Base-by-base conservation (phyloP, 2,888 invertebrate genomes). In the Antheraea assamensis region DNA sequence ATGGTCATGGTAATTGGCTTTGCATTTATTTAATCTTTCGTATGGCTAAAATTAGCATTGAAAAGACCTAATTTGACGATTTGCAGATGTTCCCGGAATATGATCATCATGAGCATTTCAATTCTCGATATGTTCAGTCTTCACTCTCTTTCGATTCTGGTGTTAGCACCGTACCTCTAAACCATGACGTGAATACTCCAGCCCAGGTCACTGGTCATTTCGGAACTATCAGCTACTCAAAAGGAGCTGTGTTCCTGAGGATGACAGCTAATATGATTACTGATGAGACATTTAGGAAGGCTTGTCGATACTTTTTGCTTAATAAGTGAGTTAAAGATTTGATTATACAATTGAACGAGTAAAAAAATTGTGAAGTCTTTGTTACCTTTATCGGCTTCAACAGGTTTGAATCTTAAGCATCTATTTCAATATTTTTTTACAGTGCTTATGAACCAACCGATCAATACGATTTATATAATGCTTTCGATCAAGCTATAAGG, bases 101-200 rank as follows among this genome's bases (percentile, higher is more conserved):
- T 94, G 95, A 96, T 64, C 86, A 97, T 72, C 94, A 96, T 30
- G 95, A 96, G n/a, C 97, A 97, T 83, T 97, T 97, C 81, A 96
- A 97, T 31, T 92, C 96, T 0, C 96, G 96, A 30, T 96, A 97
- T 79, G 85, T 97, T 0, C 97, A 97, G 77, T 86, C 86, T 0
- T 96, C 96, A 0, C 91, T 97, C 71, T 85, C 88, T 0, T 90
- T 90, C 30, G 94, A 94, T 74, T 93, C 94, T 2, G 87, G 90
- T 1, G 78, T 79, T 0, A 82, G 83, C 24, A 90, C 91, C 0
- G 95, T 96, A 74, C 95, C 97, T 0, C 86, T 97, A 84, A 93
- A 95, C 75, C 85, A 90, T n/a, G 90, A 93, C 0, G 96, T 96
- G 0, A 94, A 95, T 66, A 95, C 95, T 0, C 96, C 96, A 15